Base-by-base conservation (phyloP, 2,113 vertebrate species). In the Sminthopsis crassicaudata region DNA sequence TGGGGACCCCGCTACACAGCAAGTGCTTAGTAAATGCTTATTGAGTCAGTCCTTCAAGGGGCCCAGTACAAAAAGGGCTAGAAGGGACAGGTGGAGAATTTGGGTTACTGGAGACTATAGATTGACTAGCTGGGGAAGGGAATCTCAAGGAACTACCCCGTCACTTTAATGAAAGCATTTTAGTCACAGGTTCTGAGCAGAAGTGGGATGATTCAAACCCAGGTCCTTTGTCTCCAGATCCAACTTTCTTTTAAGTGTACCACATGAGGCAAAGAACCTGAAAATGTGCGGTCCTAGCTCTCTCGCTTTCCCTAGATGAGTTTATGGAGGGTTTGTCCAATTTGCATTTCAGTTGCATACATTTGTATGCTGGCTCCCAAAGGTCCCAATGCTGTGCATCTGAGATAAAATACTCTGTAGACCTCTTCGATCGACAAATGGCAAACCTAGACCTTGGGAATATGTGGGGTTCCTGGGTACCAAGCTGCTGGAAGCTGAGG, bases 291-390 rank as follows among this genome's bases (percentile, higher is more conserved):
- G n/a, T 27, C 19, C 8, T 12, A 5, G 50, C 42, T 42, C 12
- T 90, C 60, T 52, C 25, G 42, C 36, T 19, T 6, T 84, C 46
- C 53, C 91, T 93, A 92, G 53, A 89, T 50, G 92, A 90, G 24
- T 96, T 92, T 92, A 93, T 52, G 46, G n/a, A 54, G 46, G 53
- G 91, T 60, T 57, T 54, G 48, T 30, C 60, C 76, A 46, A 93
- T 96, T 93, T 96, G 27, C 93, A 95, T 95, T 92, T 95, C 90
- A 91, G 94, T 94, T 94, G 27, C 89, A 96, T 67, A 88, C 51
- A 55, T 91, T 51, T 89, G 42, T 90, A 89, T 46, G 22, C 91
- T 16, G 50, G 46, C 19, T 90, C 88, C 91, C 23, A 51, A 91
- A 76, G 91, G 92, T 60, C 92, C 88, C 50, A 46, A 93, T 27